A percentile compares a stretch with the other conserved stretches of the same genome.
Conservation (phyloP, 2,888 invertebrate genomes). For the Melanotus villosus region DNA sequence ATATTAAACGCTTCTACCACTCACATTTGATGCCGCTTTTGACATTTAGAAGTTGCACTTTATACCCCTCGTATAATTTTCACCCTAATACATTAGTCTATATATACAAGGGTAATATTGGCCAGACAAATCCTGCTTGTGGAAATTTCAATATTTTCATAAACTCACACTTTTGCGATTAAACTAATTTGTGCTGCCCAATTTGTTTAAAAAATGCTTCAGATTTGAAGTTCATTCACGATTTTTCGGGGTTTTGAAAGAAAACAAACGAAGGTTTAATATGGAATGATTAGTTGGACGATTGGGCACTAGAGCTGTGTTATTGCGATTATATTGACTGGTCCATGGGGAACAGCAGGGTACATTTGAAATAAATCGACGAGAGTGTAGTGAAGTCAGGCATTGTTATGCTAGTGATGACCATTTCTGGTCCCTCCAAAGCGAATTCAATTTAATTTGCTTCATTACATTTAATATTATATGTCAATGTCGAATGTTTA, state of each 20-base stretch:
- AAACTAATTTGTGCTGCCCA: background rate
- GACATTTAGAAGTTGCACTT: slow-evolving; percentile 62
- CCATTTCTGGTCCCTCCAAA: slow-evolving; percentile 65
- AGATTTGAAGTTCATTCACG: too few relatives aligned
- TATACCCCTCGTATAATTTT: slow-evolving; percentile 59
- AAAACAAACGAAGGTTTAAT: too few relatives aligned
- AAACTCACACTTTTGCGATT: background rate
- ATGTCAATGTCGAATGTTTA: slow-evolving; percentile 24
- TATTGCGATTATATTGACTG: slow-evolving; percentile 71
- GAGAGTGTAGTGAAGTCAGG: slow-evolving; percentile 63
- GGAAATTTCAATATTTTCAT: background rate
- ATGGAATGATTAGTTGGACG: slow-evolving; percentile 57
- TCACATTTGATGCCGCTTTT: slow-evolving; percentile 59
- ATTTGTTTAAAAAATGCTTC: background rate
- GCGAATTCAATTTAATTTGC: slow-evolving; percentile 64
- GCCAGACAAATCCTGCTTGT: slow-evolving; percentile 44
- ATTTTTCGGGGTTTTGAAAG: too few relatives aligned
- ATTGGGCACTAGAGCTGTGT: slow-evolving; percentile 65
- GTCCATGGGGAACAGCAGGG: slow-evolving; percentile 65
- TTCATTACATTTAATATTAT: slow-evolving; percentile 49
- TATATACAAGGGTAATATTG: slow-evolving; percentile 53
- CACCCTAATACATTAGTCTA: slow-evolving; percentile 60
- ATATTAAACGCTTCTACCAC: slow-evolving; percentile 50
- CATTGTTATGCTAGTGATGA: slow-evolving; percentile 67
- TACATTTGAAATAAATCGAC: slow-evolving; percentile 69